Base-by-base conservation (phyloP, 1,140 invertebrate genomes). In the Aethina tumida region DNA sequence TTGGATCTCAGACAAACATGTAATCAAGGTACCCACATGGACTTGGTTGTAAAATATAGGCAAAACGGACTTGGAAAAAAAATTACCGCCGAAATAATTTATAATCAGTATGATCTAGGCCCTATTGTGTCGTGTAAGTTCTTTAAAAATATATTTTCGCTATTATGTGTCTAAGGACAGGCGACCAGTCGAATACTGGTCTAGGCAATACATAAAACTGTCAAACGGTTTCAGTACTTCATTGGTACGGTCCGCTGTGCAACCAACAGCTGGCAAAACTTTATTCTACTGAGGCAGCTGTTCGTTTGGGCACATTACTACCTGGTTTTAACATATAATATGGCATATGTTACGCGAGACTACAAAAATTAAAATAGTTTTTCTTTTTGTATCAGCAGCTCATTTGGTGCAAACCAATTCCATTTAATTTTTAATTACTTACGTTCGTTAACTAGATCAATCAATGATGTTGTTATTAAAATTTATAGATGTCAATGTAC, bases 281-380 rank as follows among this genome's bases (percentile, higher is more conserved):
- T 55, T 55, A 57, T 57, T 57, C 55, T 57, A 47, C 51, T 53
- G 49, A 49, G 45, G 53, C 55, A 57, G 55, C 55, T 57, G 55
- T 55, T 55, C 47, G 48, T 21, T 39, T 20, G 41, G 45, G 41
- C 47, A 47, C 27, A 41, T 21, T 48, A 53, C 45, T 57, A 57
- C 52, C 52, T 55, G 55, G 52, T 45, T 34, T 31, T 15, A 21
- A 20, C 19, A 12, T 18, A 38, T 13, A 38, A 14, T 18, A 35
- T 24, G 37, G 24, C 37, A 39, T 39, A 39, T 39, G 37, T 18
- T 20, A n/a, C 31, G 15, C 31, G 31, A 33, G 18, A 21, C n/a
- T n/a, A n/a, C n/a, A 19, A 6, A 7, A 10, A n/a, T n/a, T n/a
- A 14, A 16, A 30, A 30, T 8, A 3, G 28, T 30, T 30, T 30